Percentiles rank a stretch among this genome's conserved stretches.
Evolutionary conservation across 1,140 invertebrate species (phyloP).

Genomic region (Eurosta solidaginis): DNA sequence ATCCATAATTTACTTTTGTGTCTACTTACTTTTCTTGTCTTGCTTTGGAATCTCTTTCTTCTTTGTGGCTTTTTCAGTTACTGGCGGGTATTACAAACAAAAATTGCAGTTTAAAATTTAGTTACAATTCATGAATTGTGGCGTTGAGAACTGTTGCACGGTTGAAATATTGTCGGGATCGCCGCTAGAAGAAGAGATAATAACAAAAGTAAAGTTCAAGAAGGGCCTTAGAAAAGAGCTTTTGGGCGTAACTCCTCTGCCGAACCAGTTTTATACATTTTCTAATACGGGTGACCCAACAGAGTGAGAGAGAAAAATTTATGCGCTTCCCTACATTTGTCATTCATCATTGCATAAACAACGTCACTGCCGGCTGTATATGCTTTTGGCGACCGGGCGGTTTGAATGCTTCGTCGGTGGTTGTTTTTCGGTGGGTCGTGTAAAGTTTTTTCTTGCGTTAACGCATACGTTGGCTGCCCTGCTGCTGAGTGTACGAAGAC

Average conservation of each 20-base stretch:
- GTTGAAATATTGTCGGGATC: neutral
- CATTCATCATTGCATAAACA: slow-evolving; percentile 20
- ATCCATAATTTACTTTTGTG: slow-evolving; percentile 1
- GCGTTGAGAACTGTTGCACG: neutral
- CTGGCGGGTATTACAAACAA: neutral
- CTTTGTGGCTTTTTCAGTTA: neutral
- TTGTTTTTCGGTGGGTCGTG: neutral
- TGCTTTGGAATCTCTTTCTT: neutral
- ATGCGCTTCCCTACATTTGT: neutral
- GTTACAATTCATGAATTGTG: slow-evolving; percentile 31
- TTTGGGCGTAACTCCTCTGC: neutral
- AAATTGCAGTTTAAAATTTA: neutral
- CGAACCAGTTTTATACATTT: neutral
- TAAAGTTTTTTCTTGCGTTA: neutral
- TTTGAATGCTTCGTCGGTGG: neutral
- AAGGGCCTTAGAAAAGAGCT: too few relatives aligned
- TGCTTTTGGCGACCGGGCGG: neutral
- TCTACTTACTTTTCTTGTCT: neutral
- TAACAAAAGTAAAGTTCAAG: neutral
- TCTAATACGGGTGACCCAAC: neutral
- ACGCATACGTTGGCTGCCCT: neutral
- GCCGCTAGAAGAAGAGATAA: neutral
- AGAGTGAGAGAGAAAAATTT: neutral
- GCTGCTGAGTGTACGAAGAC: neutral
- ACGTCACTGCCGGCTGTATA: neutral